Conservation (phyloP, 1,140 invertebrate species). For the Brachionus sp. region DNA sequence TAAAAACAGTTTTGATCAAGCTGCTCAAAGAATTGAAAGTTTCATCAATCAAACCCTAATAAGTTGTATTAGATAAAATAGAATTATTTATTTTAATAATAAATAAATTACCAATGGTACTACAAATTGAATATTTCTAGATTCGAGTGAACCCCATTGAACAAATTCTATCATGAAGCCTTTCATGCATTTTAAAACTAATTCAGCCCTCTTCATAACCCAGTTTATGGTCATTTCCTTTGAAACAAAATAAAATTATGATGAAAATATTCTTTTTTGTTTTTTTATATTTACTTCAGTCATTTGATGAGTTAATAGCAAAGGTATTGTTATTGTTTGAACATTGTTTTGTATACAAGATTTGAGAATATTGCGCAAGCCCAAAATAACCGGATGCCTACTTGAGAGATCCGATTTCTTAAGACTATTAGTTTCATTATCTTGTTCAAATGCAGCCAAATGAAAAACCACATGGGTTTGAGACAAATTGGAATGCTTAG, state of each 20-base stretch:
- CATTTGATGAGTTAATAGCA: constrained; percentile 85
- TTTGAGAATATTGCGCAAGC: constrained; percentile 88
- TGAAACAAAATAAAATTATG: not conserved
- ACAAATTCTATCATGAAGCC: constrained; percentile 98
- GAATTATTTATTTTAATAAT: not conserved
- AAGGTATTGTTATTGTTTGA: constrained; percentile 83
- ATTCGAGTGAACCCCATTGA: constrained; percentile 74
- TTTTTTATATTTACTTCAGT: constrained; percentile 65
- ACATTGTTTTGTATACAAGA: constrained; percentile 87
- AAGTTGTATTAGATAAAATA: not conserved
- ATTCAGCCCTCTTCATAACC: constrained; percentile 88
- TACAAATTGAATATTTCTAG: constrained; percentile 79
- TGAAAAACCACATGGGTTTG: constrained; percentile 92
- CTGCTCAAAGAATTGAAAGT: constrained; percentile 17
- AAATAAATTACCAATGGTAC: constrained; percentile 67
- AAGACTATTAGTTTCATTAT: constrained; percentile 62
- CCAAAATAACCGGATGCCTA: constrained; percentile 88
- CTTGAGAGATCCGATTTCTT: constrained; percentile 81
- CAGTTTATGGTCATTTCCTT: constrained; percentile 87
- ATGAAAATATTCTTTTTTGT: not conserved
- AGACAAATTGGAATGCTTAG: constrained; percentile 87
- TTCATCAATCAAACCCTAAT: constrained; percentile 23
- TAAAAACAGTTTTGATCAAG: constrained; percentile 41
- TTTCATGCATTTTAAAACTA: constrained; percentile 97
- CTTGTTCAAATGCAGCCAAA: constrained; percentile 67